These are phyloP conservation scores for Chrysemys picta DNA, from an alignment of 2,113 vertebrate species.

Conservation along the genomic window DNA sequence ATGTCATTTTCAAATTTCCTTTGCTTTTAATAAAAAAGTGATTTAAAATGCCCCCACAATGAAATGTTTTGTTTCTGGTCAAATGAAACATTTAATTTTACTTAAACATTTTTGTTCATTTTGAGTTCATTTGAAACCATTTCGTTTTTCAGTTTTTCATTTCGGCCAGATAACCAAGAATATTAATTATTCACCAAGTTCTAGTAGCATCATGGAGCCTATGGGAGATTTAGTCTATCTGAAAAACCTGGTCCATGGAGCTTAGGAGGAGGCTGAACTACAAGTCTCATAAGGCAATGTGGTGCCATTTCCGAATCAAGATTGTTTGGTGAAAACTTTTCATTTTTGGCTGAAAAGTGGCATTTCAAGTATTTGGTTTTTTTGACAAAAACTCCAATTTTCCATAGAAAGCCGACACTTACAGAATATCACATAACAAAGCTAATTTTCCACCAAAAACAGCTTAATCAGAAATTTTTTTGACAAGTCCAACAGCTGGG, in stretches of 20 bases:
- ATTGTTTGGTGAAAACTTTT: neutral
- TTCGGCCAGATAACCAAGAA: neutral
- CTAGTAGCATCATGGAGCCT: neutral
- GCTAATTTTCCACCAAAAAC: neutral
- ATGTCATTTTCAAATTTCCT: neutral
- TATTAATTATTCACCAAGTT: neutral
- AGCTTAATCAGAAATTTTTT: neutral
- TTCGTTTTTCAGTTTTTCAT: neutral
- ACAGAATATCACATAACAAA: neutral
- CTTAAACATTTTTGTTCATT: neutral
- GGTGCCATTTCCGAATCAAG: neutral
- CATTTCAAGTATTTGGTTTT: neutral
- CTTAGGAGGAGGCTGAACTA: neutral
- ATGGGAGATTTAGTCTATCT: neutral
- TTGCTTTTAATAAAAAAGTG: neutral
- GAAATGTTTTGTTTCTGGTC: neutral
- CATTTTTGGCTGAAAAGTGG: neutral
- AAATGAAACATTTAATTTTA: neutral
- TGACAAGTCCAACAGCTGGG: neutral
- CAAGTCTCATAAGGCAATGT: rapidly evolving
- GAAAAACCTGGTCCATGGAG: neutral
- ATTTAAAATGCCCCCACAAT: neutral
- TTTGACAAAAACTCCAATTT: neutral
- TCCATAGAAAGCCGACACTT: neutral
- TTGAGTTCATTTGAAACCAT: neutral